phyloP scores from a whole-genome alignment of 2,888 invertebrate genomes.

The Callinectes sapidus region DNA sequence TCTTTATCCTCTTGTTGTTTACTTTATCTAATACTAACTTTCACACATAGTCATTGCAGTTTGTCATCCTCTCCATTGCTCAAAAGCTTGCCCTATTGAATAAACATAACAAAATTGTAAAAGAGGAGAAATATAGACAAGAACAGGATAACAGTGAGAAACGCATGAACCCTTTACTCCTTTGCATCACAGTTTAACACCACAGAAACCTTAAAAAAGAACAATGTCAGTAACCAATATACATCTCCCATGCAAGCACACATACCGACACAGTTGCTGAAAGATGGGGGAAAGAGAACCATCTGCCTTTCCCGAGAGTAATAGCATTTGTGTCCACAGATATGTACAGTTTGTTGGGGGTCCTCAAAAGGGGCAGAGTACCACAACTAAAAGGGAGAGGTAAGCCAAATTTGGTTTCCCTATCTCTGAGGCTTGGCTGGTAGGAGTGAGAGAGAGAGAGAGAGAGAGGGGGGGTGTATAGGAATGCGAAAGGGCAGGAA shows the following conservation, averaged over 20 bases:
- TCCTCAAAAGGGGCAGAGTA: conserved; percentile 56
- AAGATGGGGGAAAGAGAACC: background rate
- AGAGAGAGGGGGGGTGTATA: background rate
- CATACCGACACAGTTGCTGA: background rate
- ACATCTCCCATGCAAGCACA: background rate
- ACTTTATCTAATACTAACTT: no score
- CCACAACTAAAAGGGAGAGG: conserved; percentile 64
- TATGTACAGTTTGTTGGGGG: conserved; percentile 67
- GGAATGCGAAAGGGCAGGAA: no score
- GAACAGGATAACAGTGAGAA: background rate
- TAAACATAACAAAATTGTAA: background rate
- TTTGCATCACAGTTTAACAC: background rate
- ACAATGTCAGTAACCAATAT: background rate
- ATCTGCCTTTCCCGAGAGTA: background rate
- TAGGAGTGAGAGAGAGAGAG: background rate
- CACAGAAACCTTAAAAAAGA: background rate
- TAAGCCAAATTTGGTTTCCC: conserved; percentile 61
- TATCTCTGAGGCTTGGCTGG: conserved; percentile 44
- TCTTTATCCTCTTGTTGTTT: no score
- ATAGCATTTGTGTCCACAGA: conserved; percentile 63
- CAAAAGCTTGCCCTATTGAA: background rate
- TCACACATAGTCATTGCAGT: no score
- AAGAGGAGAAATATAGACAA: background rate
- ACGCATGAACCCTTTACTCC: background rate
- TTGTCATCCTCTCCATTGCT: no score